Base-by-base conservation (phyloP, 2,888 invertebrate species). In the Hemithea aestivaria region DNA sequence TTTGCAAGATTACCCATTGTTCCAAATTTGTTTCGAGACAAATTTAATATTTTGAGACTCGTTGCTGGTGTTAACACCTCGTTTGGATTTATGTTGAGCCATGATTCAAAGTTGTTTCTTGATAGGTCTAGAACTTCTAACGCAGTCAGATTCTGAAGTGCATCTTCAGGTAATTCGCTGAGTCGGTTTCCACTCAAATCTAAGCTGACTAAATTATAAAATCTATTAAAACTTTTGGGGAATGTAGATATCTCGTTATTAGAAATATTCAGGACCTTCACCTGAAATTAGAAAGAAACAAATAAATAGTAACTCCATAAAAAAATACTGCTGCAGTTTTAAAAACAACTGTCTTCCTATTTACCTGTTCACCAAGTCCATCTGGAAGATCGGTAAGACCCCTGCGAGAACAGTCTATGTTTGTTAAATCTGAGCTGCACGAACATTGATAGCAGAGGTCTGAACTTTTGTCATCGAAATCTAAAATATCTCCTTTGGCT, bases 191-290 rank as follows among this genome's bases (percentile, higher is more conserved):
- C 75, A 43, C 83, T 83, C 6, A 81, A 30, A 40, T 87, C 87
- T 21, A 87, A 51, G 1, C 48, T 58, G 6, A 72, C 45, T 35
- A 87, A 55, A 36, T 78, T 79, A 29, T 66, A 56, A 23, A 82
- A 67, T 31, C 51, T 67, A 12, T 51, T 53, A 7, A 87, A 44
- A 20, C 62, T 67, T 40, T 48, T 51, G 0, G 93, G 91, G 54
- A 93, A 89, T 2, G 66, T 67, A 1, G 66, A 69, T 34, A 94
- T 88, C 26, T 82, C 73, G 60, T 94, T 94, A 51, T 83, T 79
- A 2, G 93, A 92, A 36, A 94, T 66, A 60, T 94, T 92, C 46
- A 94, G 71, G 12, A 82, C 83, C 52, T 89, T 88, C 16, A 93
- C 89, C 92, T 92, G 80, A 53, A 84, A 84, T 57, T 12, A 0